A percentile compares a stretch with the other conserved stretches of the same genome.
Evolutionary conservation across 1,140 invertebrate genomes (phyloP).

Genomic region (Caenorhabditis latens): DNA sequence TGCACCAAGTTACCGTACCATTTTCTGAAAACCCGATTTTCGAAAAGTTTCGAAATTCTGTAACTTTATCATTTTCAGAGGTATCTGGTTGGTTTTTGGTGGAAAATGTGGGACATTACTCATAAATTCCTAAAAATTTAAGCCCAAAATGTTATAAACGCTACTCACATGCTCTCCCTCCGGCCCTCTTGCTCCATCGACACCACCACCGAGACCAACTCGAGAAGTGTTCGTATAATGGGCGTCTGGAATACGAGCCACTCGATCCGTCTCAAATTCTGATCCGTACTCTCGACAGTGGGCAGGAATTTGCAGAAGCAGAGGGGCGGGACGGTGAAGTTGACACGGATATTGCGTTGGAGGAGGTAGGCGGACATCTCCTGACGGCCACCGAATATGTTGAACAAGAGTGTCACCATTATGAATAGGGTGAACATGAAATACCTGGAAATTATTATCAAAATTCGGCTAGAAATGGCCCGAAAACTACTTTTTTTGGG

Average conservation of each 20-base stretch:
- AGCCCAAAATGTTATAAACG: too few species aligned
- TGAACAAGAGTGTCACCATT: constrained; percentile 72
- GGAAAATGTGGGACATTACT: too few species aligned
- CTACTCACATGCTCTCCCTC: constrained; percentile 60
- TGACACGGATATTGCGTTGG: constrained; percentile 57
- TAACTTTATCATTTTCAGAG: too few species aligned
- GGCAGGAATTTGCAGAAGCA: constrained; percentile 67
- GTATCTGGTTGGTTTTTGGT: too few species aligned
- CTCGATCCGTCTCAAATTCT: constrained; percentile 72
- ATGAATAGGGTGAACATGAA: constrained; percentile 72
- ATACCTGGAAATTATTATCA: constrained; percentile 62
- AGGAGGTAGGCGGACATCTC: constrained; percentile 69
- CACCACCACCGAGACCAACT: constrained; percentile 73
- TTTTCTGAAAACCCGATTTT: too few species aligned
- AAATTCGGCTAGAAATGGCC: neutral
- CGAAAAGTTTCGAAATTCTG: too few species aligned
- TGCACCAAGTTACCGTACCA: too few species aligned
- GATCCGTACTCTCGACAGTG: constrained; percentile 70
- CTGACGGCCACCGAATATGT: constrained; percentile 70
- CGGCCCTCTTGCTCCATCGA: constrained; percentile 70
- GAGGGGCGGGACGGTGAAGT: constrained; percentile 60
- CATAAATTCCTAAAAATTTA: too few species aligned
- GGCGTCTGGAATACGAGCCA: constrained; percentile 76
- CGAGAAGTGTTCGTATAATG: constrained; percentile 70
- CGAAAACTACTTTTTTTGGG: too few species aligned